Evolutionary conservation across 92 coral and sea anemone genomes (phyloP).

Genomic region (Zoanthus solanderi): DNA sequence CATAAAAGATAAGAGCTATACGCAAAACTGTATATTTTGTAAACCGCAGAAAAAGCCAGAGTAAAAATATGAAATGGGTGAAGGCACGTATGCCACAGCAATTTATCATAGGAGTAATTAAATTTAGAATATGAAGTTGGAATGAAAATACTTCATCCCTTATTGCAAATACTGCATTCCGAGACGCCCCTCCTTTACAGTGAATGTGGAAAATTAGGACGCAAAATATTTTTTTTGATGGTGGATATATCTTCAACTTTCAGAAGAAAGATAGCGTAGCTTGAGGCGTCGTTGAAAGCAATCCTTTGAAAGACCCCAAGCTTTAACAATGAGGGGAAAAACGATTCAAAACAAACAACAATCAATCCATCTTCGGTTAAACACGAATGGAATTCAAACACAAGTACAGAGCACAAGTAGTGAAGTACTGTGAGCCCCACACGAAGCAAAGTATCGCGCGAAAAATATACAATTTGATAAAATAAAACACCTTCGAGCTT

Average conservation of each 20-base stretch:
- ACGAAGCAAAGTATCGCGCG: constrained; percentile 19
- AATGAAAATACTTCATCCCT: constrained; percentile 13
- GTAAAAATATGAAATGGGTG: background rate
- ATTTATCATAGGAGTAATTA: constrained; percentile 36
- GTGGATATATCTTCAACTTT: background rate
- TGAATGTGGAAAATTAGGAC: constrained; percentile 21
- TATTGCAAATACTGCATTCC: constrained; percentile 36
- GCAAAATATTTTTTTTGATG: background rate
- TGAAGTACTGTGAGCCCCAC: constrained; percentile 22
- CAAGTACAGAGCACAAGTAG: background rate
- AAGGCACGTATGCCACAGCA: constrained; percentile 6
- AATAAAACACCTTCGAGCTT: background rate
- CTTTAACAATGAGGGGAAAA: background rate
- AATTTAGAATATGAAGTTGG: background rate
- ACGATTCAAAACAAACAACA: constrained; percentile 5
- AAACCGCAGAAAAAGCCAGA: constrained; percentile 4
- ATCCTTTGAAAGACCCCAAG: background rate
- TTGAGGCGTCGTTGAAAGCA: constrained; percentile 29
- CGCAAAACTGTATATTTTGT: background rate
- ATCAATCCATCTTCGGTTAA: constrained; percentile 35
- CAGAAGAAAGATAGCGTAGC: background rate
- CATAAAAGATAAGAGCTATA: constrained; percentile 14
- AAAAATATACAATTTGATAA: constrained; percentile 20
- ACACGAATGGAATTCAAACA: constrained; percentile 31
- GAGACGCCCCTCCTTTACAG: constrained; percentile 32